Percentiles rank a stretch among this genome's conserved stretches.
phyloP scores from a whole-genome alignment of 2,797 vertebrate species.

The Onychomys arenicola region DNA sequence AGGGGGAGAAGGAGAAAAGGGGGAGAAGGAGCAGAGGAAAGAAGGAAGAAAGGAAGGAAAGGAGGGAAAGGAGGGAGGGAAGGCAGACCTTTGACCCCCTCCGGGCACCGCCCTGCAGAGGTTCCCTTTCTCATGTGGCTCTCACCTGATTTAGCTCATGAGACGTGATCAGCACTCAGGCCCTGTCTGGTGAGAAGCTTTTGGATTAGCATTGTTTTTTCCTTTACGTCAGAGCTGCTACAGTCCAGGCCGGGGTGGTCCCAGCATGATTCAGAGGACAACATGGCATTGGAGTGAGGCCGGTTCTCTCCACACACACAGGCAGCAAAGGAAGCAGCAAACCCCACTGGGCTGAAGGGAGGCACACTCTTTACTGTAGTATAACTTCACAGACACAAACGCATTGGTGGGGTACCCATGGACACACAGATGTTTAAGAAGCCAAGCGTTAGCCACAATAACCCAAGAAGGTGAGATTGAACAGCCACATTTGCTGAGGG shows the following conservation, averaged over 20 bases:
- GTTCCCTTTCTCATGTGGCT: neutral
- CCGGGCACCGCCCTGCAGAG: neutral
- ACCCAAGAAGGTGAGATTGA: neutral
- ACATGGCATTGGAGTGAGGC: neutral
- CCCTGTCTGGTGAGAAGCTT: neutral
- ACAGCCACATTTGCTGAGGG: neutral
- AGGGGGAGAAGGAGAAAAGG: too few relatives aligned
- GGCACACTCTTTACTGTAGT: neutral
- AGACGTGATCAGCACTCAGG: neutral
- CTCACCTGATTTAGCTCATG: neutral
- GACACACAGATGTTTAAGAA: neutral
- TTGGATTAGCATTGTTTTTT: neutral
- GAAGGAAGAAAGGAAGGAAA: neutral
- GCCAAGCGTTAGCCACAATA: neutral
- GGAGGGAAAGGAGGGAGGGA: neutral
- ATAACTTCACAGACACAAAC: neutral
- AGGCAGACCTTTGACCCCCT: neutral
- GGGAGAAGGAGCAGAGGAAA: neutral
- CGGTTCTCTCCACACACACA: neutral
- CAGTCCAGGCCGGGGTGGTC: neutral
- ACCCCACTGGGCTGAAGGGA: neutral
- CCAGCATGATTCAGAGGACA: neutral
- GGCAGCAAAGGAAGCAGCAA: neutral
- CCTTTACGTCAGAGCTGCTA: rapidly evolving
- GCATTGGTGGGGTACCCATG: neutral